Evolutionary conservation across 2,797 vertebrate genomes (phyloP).

Genomic region (Enteromius anoplus): DNA sequence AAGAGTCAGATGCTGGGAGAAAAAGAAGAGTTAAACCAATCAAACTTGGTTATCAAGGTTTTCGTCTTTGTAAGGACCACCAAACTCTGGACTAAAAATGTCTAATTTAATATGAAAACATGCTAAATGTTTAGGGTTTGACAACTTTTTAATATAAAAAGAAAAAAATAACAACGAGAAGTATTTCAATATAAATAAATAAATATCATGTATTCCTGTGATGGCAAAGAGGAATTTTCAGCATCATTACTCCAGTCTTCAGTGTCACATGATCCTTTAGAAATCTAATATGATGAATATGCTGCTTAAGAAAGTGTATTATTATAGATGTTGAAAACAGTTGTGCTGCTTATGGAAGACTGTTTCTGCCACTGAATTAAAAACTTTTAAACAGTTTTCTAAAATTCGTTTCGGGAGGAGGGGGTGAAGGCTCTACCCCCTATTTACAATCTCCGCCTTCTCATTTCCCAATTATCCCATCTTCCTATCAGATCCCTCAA

Average conservation of each 20-base stretch:
- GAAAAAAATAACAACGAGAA: too few relatives aligned
- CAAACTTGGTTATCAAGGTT: neutral
- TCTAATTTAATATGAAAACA: slow-evolving; percentile 5
- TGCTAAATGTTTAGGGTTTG: neutral
- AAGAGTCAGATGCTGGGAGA: neutral
- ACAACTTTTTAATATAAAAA: neutral
- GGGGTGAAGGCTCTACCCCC: too few relatives aligned
- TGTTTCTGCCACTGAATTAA: too few relatives aligned
- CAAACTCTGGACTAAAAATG: neutral
- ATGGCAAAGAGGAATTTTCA: neutral
- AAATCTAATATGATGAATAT: neutral
- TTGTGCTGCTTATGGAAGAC: too few relatives aligned
- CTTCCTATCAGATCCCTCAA: too few relatives aligned
- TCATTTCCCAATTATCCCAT: too few relatives aligned
- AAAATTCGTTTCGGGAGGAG: too few relatives aligned
- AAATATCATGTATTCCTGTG: too few relatives aligned
- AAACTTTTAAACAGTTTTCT: too few relatives aligned
- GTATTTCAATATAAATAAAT: too few relatives aligned
- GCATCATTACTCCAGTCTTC: neutral
- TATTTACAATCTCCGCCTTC: too few relatives aligned
- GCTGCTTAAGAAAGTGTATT: neutral
- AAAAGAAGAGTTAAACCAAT: neutral
- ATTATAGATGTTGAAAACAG: neutral
- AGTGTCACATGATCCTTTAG: neutral
- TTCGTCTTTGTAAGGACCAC: neutral